Conservation (phyloP, 2,888 invertebrate species). For the Pteria penguin region DNA sequence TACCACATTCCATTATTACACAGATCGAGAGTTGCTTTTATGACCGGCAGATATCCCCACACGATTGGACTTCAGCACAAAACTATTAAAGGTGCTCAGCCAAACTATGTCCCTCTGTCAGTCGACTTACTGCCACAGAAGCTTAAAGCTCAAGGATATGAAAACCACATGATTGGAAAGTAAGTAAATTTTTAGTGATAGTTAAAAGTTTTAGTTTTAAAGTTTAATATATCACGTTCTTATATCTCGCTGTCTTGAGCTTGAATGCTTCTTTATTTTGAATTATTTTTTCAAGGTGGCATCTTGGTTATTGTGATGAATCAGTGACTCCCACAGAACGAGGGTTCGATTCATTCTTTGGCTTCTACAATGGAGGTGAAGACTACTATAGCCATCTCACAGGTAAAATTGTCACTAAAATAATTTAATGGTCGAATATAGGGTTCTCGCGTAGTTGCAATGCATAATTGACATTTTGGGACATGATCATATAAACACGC, state of each 20-base stretch:
- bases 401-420: too few species aligned
- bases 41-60: constrained; percentile 19
- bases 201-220: too few species aligned
- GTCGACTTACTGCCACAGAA: neutral
- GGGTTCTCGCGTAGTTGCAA: too few species aligned
- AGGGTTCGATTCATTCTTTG: constrained; percentile 81
- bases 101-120: neutral
- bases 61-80: constrained; percentile 6
- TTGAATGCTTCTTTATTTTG: too few species aligned
- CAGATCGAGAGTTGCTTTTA: constrained; percentile 12
- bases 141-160: constrained; percentile 46
- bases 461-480: too few species aligned
- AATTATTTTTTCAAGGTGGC: constrained; percentile 78
- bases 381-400: constrained; percentile 63
- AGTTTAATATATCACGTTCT: too few species aligned
- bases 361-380: constrained; percentile 78
- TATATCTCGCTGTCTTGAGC: too few species aligned
- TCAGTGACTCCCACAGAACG: constrained; percentile 78
- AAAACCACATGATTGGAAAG: constrained; percentile 69
- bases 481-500: too few species aligned
- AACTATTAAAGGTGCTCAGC: neutral
- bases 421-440: too few species aligned
- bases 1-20: too few species aligned
- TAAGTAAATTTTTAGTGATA: too few species aligned
- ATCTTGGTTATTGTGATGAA: constrained; percentile 80